Evolutionary conservation across 2,797 vertebrate species (phyloP).

Genomic region (Meriones psammophilus): DNA sequence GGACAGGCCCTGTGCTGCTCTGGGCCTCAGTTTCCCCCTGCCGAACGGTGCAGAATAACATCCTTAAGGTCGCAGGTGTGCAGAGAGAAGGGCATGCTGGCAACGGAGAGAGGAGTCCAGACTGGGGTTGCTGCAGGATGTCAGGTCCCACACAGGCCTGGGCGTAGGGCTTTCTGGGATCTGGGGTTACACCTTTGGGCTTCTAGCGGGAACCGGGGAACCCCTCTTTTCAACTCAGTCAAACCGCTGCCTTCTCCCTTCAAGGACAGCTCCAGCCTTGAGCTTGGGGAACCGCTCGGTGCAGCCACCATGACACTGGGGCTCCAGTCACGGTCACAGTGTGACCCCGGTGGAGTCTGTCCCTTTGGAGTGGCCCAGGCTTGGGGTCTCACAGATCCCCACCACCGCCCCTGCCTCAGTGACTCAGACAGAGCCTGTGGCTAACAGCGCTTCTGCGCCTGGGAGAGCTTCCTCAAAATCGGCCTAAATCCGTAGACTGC

Average conservation of each 20-base stretch:
- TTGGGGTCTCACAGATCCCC: not conserved
- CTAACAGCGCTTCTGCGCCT: not conserved
- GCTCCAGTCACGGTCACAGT: not conserved
- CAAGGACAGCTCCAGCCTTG: not conserved
- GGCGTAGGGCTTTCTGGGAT: not conserved
- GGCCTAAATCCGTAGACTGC: not conserved
- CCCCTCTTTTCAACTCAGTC: not conserved
- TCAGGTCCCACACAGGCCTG: not conserved
- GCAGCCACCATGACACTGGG: not conserved
- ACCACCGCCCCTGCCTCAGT: not conserved
- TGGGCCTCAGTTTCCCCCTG: not conserved
- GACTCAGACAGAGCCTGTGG: conserved; percentile 65
- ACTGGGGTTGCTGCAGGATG: not conserved
- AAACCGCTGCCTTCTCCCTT: not conserved
- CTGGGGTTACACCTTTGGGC: not conserved
- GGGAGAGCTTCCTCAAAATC: conserved; percentile 73
- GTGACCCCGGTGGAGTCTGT: not conserved
- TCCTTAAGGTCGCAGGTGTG: accelerated
- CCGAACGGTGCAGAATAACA: not conserved
- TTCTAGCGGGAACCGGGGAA: not conserved
- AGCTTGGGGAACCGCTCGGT: not conserved
- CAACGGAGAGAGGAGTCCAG: not conserved
- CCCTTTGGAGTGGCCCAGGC: not conserved
- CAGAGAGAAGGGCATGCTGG: not conserved
- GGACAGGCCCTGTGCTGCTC: not conserved